Evolutionary conservation across 92 coral and sea anemone species (phyloP), one percentile per base, ranked within the genome.

Genomic region (Bergia sp.): DNA sequence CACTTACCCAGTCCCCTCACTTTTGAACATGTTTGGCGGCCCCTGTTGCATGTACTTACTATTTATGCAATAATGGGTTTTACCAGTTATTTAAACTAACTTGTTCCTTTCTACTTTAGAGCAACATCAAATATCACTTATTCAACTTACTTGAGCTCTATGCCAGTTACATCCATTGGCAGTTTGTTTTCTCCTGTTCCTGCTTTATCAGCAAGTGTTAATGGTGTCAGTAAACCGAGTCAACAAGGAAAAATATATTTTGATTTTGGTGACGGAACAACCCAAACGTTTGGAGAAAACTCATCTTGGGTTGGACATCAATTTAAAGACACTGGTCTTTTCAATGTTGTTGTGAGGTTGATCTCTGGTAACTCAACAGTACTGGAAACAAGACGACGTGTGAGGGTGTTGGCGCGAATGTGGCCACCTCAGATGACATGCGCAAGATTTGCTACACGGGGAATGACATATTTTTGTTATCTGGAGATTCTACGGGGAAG

Each of bases 231-330:
- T 12, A 12, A 10, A 42, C 42, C 75, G 21, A 20, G 20, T 66
- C 58, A n/a, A 12, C 65, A 43, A 23, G 20, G 12, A 9, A 69
- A 72, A 86, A 42, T 89, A 75, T 39, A 49, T 76, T 29, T 92
- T 23, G 90, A 93, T 85, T 95, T 95, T 80, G 98, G 94, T 7
- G 98, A 95, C 88, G 94, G 90, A 10, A 76, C 79, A 37, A 39
- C 12, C 39, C 72, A 89, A 66, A 42, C 45, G 21, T 20, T 80
- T 2, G 42, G 18, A 57, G 77, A 21, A 37, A 84, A 76, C 20
- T 44, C 57, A 29, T 78, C 85, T 39, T 76, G 21, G 49, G 61
- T 80, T 7, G 83, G 45, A 11, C 93, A 94, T 71, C 93, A 89
- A 13, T 94, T 75, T 61, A 74, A 37, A 38, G 72, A 87, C 37